Evolutionary conservation across 2,888 invertebrate genomes (phyloP), one percentile per base, ranked within the genome.

Genomic region (Nymphalis polychloros): DNA sequence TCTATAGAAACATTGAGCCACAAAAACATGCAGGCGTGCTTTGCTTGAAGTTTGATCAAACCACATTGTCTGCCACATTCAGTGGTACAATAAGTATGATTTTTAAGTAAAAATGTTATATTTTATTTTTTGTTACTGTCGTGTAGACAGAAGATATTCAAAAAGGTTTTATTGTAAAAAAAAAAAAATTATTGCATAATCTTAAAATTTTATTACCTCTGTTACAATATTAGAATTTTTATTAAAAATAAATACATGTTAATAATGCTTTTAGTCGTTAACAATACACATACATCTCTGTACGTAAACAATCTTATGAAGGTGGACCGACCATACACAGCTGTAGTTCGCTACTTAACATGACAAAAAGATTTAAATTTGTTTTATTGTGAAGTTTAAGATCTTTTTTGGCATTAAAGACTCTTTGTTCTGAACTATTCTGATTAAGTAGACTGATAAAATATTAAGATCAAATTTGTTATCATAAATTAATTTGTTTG

Each of bases 221-320:
- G 63, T 68, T 68, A 68, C 68, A 68, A 61, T 70, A 55, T 63
- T 59, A 60, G 13, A 55, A 68, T 31, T 52, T 64, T 57, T 19
- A 61, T 68, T 63, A 66, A 66, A 61, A 71, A 70, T 65, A 70
- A 70, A 70, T 68, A 70, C 68, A 70, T 68, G 68, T 71, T 71
- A 68, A n/a, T n/a, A n/a, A 65, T 65, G 63, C 65, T 71, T 68
- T 63, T 41, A 57, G 19, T 41, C 3, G 4, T 41, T 57, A 41
- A 57, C n/a, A 19, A 41, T 57, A 17, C 27, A 31, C 27, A 23
- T 55, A 31, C 31, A 55, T 59, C 41, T 41, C 41, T 41, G 2
- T 41, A 41, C 13, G 13, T 41, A 41, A 41, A 13, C 41, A 10
- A 13, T 13, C 41, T 31, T 31, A 31, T 13, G 41, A 13, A 13